Conservation (phyloP, 1,140 invertebrate species). For the Rhopalosiphum maidis region DNA sequence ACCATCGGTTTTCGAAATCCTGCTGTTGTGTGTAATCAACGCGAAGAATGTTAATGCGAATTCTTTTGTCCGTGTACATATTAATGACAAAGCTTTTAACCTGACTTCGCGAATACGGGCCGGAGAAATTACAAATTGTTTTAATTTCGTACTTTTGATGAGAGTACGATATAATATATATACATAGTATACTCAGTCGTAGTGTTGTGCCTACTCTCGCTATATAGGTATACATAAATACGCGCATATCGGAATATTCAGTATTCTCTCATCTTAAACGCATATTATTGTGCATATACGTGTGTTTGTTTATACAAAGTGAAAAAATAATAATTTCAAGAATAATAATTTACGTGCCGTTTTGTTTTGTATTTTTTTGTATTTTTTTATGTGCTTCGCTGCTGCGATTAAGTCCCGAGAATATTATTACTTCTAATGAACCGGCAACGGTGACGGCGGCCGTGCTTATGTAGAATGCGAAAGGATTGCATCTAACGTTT, state of each 20-base stretch:
- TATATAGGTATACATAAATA: background rate
- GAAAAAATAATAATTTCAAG: slow-evolving; percentile 36
- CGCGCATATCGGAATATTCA: background rate
- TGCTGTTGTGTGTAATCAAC: background rate
- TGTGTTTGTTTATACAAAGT: slow-evolving; percentile 18
- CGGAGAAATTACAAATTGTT: slow-evolving; percentile 37
- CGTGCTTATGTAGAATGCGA: background rate
- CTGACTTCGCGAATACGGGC: background rate
- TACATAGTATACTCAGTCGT: background rate
- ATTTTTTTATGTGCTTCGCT: background rate
- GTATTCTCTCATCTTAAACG: slow-evolving; percentile 32
- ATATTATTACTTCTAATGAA: slow-evolving; percentile 56
- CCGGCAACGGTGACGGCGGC: background rate
- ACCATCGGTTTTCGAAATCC: background rate
- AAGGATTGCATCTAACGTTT: slow-evolving; percentile 54
- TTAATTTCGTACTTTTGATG: slow-evolving; percentile 29
- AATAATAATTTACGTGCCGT: slow-evolving; percentile 48
- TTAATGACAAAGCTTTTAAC: slow-evolving; percentile 22
- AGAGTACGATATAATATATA: background rate
- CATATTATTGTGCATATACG: background rate
- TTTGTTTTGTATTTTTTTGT: background rate
- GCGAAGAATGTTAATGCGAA: background rate
- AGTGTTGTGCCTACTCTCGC: background rate
- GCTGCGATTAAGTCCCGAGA: slow-evolving; percentile 29
- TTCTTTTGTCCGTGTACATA: slow-evolving; percentile 10